Base-by-base conservation (phyloP, 1,140 invertebrate genomes). In the Aphis craccivora region DNA sequence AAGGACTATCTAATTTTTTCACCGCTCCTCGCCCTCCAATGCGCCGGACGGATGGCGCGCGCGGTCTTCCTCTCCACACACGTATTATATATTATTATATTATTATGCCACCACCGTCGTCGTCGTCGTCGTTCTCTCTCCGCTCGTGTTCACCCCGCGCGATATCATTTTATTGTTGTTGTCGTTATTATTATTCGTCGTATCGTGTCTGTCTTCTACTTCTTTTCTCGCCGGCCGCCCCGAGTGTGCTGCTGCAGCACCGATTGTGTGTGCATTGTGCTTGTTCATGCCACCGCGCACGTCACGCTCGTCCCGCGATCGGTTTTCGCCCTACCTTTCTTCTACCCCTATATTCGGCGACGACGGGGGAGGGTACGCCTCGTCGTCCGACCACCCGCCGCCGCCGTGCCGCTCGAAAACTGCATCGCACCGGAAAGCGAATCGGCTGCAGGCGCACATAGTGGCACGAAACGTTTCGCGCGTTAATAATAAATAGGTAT, bases 1-100 rank as follows among this genome's bases (percentile, higher is more conserved):
- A 81, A 91, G 90, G 67, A 81, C 90, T 81, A 81, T 91, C 90
- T 91, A 91, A 81, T 91, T 51, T 83, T 51, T 43, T n/a, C 35
- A 4, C 40, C 6, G 1, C 48, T 37, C 55, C 51, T 43, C 55
- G 5, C 6, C 37, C 40, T 53, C 37, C 22, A 25, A 0, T 25
- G 37, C 30, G 11, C 14, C n/a, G n/a, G 60, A 76, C 60, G 60
- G 60, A 76, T 76, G 60, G 60, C 60, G 60, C 60, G 60, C 30
- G 60, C 60, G 60, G 60, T 76, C 60, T 76, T 76, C 60, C n/a
- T 76, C 60, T 76, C 60, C 45, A n/a, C 30, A n/a, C 30, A 67
- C 55, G 9, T 60, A 60, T 60, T 60, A 60, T 60, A 30, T 3
- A 60, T 60, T 30, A 67, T 67, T 30, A n/a, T 76, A 45, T 45